Evolutionary conservation across 2,113 vertebrate genomes (phyloP).

Genomic region (Protobothrops flavoviridis): DNA sequence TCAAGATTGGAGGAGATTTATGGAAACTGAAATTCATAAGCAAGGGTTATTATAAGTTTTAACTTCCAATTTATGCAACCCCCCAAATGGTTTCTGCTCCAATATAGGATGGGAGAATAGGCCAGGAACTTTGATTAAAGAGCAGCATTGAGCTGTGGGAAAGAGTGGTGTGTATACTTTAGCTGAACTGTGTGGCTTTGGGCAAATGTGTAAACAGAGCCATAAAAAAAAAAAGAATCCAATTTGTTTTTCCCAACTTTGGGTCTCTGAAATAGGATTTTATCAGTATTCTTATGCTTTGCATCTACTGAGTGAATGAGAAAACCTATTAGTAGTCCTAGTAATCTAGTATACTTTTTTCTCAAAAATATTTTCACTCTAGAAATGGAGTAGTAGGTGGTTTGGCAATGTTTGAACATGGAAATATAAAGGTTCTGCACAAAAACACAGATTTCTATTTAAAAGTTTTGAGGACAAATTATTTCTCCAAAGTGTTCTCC

Average conservation of each 20-base stretch:
- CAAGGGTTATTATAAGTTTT: not conserved
- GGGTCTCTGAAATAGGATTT: not conserved
- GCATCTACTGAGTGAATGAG: not conserved
- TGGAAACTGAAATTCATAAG: not conserved
- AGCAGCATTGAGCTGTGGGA: not conserved
- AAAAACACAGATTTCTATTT: not conserved
- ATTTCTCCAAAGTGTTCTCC: not conserved
- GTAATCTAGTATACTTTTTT: not conserved
- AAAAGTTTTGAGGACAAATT: not conserved
- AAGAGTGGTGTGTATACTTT: not conserved
- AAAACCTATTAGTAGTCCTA: not conserved
- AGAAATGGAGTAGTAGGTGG: not conserved
- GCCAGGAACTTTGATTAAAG: not conserved
- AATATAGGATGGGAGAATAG: not conserved
- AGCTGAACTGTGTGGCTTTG: not conserved
- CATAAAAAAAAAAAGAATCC: not conserved
- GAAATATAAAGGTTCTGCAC: not conserved
- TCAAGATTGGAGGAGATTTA: not conserved
- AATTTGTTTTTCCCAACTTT: not conserved
- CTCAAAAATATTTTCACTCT: not conserved
- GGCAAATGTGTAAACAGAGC: not conserved
- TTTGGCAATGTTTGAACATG: not conserved
- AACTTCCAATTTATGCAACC: not conserved
- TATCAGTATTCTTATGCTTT: not conserved
- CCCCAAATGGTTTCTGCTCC: not conserved